Evolutionary conservation across 2,113 vertebrate species (phyloP).

Genomic region (Pterocles orientalis): DNA sequence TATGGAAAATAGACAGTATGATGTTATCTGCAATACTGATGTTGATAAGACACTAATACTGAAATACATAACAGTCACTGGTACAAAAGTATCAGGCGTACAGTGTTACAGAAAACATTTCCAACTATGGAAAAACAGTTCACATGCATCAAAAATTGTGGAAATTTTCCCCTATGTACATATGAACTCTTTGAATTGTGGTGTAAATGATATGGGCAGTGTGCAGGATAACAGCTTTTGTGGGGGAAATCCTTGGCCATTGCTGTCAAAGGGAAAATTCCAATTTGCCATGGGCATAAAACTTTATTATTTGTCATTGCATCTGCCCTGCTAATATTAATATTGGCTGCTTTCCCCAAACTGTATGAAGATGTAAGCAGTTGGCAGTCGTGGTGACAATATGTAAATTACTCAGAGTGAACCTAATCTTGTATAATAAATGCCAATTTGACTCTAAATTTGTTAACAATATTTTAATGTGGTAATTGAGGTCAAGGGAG

Average conservation of each 20-base stretch:
- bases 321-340: conserved; percentile 22
- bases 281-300: not conserved
- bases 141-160: not conserved
- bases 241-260: not conserved
- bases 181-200: not conserved
- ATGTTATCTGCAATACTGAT: not conserved
- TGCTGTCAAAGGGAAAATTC: not conserved
- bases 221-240: not conserved
- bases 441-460: conserved; percentile 75
- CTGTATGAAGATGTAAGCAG: conserved; percentile 64
- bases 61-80: not conserved
- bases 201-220: not conserved
- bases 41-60: not conserved
- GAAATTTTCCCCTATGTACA: not conserved
- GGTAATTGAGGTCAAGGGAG: conserved; percentile 75
- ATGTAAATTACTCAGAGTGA: conserved; percentile 74
- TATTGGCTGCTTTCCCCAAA: conserved; percentile 55
- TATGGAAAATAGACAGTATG: not conserved
- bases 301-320: conserved; percentile 42
- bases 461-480: conserved; percentile 81
- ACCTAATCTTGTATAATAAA: conserved; percentile 73
- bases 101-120: not conserved
- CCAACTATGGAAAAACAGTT: not conserved
- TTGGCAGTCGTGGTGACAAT: conserved; percentile 65
- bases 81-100: not conserved